These are phyloP conservation scores for Vipera latastei DNA, from an alignment of 2,797 vertebrate genomes.

Conservation along the genomic window DNA sequence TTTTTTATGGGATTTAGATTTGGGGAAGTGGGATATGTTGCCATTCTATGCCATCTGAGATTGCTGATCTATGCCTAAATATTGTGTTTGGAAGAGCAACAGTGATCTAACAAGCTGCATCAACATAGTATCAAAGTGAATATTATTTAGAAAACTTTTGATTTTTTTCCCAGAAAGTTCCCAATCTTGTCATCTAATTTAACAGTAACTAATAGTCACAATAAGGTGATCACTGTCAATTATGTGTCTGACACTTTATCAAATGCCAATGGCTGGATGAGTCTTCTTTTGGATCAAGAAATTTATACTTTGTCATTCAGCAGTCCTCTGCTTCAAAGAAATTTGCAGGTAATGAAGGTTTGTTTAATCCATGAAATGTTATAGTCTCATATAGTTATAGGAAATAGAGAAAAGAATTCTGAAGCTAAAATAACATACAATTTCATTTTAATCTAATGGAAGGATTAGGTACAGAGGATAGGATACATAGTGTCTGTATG, in stretches of 20 bases:
- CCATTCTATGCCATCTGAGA: neutral
- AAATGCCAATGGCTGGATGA: constrained; percentile 69
- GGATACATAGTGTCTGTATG: neutral
- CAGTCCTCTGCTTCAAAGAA: constrained; percentile 36
- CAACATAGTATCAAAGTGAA: neutral
- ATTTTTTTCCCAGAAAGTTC: constrained; percentile 52
- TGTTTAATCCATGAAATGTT: neutral
- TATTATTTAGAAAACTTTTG: neutral
- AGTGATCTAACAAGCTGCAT: neutral
- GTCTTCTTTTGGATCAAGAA: constrained; percentile 70
- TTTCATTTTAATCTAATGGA: neutral
- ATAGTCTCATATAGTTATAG: neutral
- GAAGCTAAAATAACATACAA: neutral
- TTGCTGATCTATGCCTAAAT: neutral
- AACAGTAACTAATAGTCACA: constrained; percentile 68
- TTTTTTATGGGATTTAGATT: neutral
- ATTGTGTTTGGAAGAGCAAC: neutral
- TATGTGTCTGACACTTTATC: constrained; percentile 71
- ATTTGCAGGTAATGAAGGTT: constrained; percentile 66
- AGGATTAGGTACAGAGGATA: neutral
- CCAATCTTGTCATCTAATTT: constrained; percentile 60
- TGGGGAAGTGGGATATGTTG: neutral
- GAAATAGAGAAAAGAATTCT: neutral
- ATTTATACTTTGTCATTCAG: constrained; percentile 61
- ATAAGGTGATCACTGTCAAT: constrained; percentile 65